These are phyloP conservation scores for Mormyrops attenuatus DNA, from an alignment of 2,797 vertebrate genomes.

Conservation along the genomic window DNA sequence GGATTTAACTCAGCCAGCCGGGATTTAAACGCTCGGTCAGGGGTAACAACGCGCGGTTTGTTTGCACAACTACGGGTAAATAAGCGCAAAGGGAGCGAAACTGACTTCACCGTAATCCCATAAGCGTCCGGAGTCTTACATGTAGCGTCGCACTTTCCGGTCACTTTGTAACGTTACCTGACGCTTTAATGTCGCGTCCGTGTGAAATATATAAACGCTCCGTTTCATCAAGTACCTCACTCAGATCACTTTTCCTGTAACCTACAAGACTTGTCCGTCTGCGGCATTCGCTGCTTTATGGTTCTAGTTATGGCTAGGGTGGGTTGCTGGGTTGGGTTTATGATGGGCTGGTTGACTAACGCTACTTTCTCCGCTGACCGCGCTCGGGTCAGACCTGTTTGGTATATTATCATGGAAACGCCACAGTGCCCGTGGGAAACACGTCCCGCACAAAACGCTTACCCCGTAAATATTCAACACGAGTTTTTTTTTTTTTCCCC, in stretches of 20 bases:
- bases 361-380: background rate
- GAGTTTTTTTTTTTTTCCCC: background rate
- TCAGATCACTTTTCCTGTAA: background rate
- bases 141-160: background rate
- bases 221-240: background rate
- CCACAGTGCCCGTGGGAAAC: background rate
- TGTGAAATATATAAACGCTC: background rate
- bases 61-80: slow-evolving; percentile 64
- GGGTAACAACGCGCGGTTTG: slow-evolving; percentile 46
- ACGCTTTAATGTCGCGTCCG: background rate
- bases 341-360: background rate
- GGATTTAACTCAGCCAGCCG: slow-evolving; percentile 15
- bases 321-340: background rate
- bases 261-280: background rate
- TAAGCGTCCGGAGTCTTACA: background rate
- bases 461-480: background rate
- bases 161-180: background rate
- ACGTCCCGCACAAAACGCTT: background rate
- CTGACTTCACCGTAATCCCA: slow-evolving; percentile 17
- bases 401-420: background rate
- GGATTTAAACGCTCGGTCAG: slow-evolving; percentile 23
- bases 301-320: background rate
- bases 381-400: background rate
- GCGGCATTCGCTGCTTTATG: background rate
- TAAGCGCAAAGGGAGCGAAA: slow-evolving; percentile 60